Conservation (phyloP, 2,888 invertebrate species). For the Micoletzkya japonica region DNA sequence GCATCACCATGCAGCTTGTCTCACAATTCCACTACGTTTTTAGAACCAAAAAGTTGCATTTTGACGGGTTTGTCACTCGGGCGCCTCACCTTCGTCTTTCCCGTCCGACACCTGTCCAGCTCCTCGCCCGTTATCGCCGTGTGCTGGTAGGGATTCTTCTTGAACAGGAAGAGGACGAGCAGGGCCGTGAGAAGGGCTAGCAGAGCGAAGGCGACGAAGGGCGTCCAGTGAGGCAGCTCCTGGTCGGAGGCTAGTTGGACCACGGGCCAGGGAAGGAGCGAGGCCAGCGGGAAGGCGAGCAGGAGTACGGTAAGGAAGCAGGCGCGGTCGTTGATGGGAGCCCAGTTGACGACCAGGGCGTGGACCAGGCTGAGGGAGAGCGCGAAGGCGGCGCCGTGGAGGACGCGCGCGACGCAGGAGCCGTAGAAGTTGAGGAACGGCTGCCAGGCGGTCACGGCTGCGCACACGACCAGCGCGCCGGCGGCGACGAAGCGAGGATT, state of each 20-base stretch:
- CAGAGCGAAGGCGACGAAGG: not conserved
- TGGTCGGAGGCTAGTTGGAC: constrained; percentile 9
- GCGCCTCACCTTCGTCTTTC: constrained; percentile 15
- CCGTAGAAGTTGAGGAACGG: constrained; percentile 21
- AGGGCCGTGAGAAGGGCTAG: constrained; percentile 1
- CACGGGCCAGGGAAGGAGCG: not conserved
- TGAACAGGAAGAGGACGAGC: constrained; percentile 7
- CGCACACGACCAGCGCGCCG: constrained; percentile 5
- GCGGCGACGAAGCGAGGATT: constrained; percentile 8
- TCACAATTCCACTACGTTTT: too few relatives aligned
- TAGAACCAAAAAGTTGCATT: too few relatives aligned
- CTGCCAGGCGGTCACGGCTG: constrained; percentile 10
- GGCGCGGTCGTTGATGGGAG: constrained; percentile 13
- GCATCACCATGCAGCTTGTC: too few relatives aligned
- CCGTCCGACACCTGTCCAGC: constrained; percentile 7
- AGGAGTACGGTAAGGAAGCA: constrained; percentile 20
- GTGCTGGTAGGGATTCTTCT: constrained; percentile 16
- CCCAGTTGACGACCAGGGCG: constrained; percentile 10
- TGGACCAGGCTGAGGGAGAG: not conserved
- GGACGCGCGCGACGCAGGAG: not conserved
- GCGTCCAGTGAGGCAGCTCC: constrained; percentile 6
- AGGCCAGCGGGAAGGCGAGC: not conserved
- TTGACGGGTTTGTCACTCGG: too few relatives aligned
- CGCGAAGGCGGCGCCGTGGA: not conserved
- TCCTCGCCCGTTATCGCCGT: constrained; percentile 4